Conservation (phyloP, 2,113 vertebrate genomes). For the Vimba vimba region DNA sequence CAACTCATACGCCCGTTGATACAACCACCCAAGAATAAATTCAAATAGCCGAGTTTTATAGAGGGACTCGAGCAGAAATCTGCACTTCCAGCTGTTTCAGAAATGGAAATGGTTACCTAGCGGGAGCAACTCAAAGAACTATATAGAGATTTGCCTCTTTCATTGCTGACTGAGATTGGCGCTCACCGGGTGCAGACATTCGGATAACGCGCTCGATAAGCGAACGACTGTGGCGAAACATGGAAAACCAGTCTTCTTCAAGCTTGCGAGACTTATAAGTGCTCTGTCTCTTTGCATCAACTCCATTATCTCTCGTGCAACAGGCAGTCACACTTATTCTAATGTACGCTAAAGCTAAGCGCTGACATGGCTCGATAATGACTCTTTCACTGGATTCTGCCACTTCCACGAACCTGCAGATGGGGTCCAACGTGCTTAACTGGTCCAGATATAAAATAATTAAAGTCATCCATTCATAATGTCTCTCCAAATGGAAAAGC, state of each 20-base stretch:
- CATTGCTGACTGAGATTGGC: neutral
- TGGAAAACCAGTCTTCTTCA: conserved; percentile 19
- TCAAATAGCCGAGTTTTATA: neutral
- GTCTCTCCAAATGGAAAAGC: conserved; percentile 29
- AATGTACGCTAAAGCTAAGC: conserved; percentile 61
- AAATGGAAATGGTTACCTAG: conserved; percentile 5
- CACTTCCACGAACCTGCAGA: conserved; percentile 45
- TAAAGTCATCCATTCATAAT: conserved; percentile 54
- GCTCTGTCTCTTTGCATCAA: conserved; percentile 29
- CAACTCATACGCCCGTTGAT: neutral
- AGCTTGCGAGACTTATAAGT: conserved; percentile 32
- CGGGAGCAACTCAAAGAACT: neutral
- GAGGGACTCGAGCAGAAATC: neutral
- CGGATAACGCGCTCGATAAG: conserved; percentile 27
- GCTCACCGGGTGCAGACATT: neutral
- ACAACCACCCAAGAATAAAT: neutral
- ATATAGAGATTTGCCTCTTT: conserved; percentile 8
- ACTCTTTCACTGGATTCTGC: conserved; percentile 57
- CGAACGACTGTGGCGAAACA: neutral
- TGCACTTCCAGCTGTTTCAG: neutral
- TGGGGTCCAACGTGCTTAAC: conserved; percentile 7
- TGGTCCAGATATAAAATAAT: conserved; percentile 49
- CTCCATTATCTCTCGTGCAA: conserved; percentile 64
- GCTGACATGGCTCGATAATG: conserved; percentile 56
- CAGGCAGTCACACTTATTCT: conserved; percentile 62